Evolutionary conservation across 1,140 invertebrate genomes (phyloP).

Genomic region (Tetramorium simillimum): DNA sequence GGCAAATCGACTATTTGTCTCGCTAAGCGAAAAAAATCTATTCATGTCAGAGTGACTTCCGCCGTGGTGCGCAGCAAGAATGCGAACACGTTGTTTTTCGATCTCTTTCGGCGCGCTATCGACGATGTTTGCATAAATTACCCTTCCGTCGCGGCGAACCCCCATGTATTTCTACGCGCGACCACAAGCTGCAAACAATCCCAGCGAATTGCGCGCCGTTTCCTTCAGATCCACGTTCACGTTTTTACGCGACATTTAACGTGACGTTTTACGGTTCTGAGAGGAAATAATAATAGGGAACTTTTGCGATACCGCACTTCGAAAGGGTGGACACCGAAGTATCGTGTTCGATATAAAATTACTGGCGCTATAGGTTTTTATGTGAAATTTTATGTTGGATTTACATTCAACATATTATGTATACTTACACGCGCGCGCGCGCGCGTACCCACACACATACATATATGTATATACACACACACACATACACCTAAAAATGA

Average conservation of each 20-base stretch:
- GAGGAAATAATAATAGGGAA: constrained; percentile 39
- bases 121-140: constrained; percentile 18
- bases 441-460: too few relatives aligned
- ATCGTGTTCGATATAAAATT: not conserved
- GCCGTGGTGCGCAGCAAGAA: not conserved
- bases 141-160: not conserved
- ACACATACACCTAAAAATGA: too few relatives aligned
- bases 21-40: constrained; percentile 7
- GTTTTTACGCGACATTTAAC: constrained; percentile 32
- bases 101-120: not conserved
- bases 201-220: constrained; percentile 15
- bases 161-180: not conserved
- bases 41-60: not conserved
- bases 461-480: too few relatives aligned
- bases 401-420: not conserved
- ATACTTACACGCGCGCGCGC: too few relatives aligned
- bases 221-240: constrained; percentile 11
- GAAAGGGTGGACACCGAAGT: not conserved
- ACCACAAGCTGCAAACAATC: not conserved
- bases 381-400: constrained; percentile 1
- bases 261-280: constrained; percentile 19
- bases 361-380: not conserved
- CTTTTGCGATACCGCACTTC: not conserved
- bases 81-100: not conserved
- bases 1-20: constrained; percentile 36